Conservation (phyloP, 2,888 invertebrate species). For the Spicauda simplicius region DNA sequence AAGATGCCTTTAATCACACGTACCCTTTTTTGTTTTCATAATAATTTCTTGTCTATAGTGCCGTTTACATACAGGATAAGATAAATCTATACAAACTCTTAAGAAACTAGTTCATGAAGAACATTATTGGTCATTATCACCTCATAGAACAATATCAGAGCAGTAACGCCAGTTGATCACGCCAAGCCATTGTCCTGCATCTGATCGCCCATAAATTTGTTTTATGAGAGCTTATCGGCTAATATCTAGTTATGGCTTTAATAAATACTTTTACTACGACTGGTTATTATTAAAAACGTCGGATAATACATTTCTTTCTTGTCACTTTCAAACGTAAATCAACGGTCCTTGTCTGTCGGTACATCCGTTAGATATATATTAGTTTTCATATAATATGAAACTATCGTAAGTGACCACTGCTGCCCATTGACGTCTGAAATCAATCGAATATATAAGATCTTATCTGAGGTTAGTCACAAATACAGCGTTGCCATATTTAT, state of each 20-base stretch:
- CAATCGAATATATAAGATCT: too few species aligned
- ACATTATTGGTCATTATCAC: conserved; percentile 27
- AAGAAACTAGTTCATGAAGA: not conserved
- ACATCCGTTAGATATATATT: too few species aligned
- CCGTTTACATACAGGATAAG: not conserved
- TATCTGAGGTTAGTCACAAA: too few species aligned
- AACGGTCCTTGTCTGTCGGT: too few species aligned
- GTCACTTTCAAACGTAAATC: too few species aligned
- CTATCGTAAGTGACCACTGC: too few species aligned
- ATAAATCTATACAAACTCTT: not conserved
- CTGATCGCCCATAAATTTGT: conserved; percentile 38
- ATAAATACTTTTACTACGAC: conserved; percentile 15
- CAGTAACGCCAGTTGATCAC: conserved; percentile 32
- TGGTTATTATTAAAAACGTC: not conserved
- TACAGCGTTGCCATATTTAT: too few species aligned
- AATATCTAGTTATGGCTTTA: conserved; percentile 29
- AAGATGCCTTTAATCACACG: too few species aligned
- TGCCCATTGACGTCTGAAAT: too few species aligned
- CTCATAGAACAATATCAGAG: conserved; percentile 12
- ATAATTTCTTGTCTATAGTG: not conserved
- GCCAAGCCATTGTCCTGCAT: conserved; percentile 35
- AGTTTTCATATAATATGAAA: too few species aligned
- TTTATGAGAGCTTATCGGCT: conserved; percentile 38
- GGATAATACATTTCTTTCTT: too few species aligned
- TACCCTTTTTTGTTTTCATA: too few species aligned